Evolutionary conservation across 2,888 invertebrate genomes (phyloP), one percentile per base, ranked within the genome.

Genomic region (Caradrina clavipalpis): DNA sequence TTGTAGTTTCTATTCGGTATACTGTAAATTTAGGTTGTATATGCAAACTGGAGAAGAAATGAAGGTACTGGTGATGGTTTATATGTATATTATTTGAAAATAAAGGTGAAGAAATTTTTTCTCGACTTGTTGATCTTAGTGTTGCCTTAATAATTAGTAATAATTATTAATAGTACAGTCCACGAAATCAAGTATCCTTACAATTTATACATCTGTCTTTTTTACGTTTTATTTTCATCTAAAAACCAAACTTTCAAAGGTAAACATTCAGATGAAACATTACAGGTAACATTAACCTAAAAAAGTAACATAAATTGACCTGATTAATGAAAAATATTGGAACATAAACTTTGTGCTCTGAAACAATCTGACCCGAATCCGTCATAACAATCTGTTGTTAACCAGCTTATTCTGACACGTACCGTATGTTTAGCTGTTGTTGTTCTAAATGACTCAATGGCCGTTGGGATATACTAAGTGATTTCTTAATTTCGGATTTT

Each of bases 381-480:
- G 83, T 85, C 84, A 83, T 85, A 83, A 76, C 74, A 73, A 21
- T 78, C 60, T 79, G 78, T 85, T 65, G 72, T 45, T 76, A 53
- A 15, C 78, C 83, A 80, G 72, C 57, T 75, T 60, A 76, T 73
- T 65, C 58, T 42, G 47, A 71, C 49, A 65, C 31, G 15, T 47
- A 71, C 76, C 71, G 35, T 59, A 65, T 69, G 69, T 59, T 42
- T 56, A 45, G 47, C n/a, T 56, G 73, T 75, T 56, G 73, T 75
- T 73, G 69, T 77, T 79, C 42, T 62, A 56, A 58, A 78, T 68
- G 21, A 72, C 42, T 45, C 13, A 47, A 62, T 65, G 39, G 39
- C n/a, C 22, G 49, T 22, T 0, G 11, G 19, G 6, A 42, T 56
- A 15, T 49, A 21, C 31, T 26, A 49, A 39, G n/a, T 49, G 8